Evolutionary conservation across 2,797 vertebrate species (phyloP).

Genomic region (Toxotes lorentzi): DNA sequence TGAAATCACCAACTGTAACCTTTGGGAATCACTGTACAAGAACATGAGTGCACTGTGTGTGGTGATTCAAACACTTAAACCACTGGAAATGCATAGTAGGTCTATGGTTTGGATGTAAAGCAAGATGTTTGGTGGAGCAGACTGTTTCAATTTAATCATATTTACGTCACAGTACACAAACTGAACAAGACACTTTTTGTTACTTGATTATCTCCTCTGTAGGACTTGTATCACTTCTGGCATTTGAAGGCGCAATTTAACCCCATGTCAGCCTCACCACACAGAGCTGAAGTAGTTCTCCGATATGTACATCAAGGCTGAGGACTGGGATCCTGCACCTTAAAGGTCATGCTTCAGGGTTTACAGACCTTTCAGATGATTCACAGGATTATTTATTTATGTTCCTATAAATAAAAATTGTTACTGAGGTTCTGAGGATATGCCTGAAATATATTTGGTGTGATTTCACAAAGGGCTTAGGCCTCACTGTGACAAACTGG

Average conservation of each 20-base stretch:
- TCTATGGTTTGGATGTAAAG: not conserved
- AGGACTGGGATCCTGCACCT: slow-evolving; percentile 6
- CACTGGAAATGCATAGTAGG: not conserved
- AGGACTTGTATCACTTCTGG: slow-evolving; percentile 42
- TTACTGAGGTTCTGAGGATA: not conserved
- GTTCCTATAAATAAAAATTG: slow-evolving; percentile 5
- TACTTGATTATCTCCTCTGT: slow-evolving; percentile 9
- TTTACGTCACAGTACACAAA: slow-evolving; percentile 13
- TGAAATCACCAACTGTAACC: not conserved
- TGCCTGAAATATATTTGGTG: slow-evolving; percentile 11
- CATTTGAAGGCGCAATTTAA: slow-evolving; percentile 53
- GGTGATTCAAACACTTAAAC: not conserved
- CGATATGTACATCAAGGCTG: slow-evolving; percentile 29
- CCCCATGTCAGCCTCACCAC: slow-evolving; percentile 25
- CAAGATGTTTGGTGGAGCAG: not conserved
- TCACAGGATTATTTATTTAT: slow-evolving; percentile 20
- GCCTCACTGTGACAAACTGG: slow-evolving; percentile 39
- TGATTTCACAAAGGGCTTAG: slow-evolving; percentile 7
- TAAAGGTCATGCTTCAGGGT: slow-evolving; percentile 20
- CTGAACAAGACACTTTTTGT: slow-evolving; percentile 7
- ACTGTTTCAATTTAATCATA: not conserved
- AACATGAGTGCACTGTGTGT: not conserved
- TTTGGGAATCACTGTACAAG: not conserved
- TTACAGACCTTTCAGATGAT: slow-evolving; percentile 24
- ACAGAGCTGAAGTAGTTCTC: slow-evolving; percentile 38